These are phyloP conservation scores for Tortricodes alternella DNA, from an alignment of 2,888 invertebrate genomes.

Conservation along the genomic window DNA sequence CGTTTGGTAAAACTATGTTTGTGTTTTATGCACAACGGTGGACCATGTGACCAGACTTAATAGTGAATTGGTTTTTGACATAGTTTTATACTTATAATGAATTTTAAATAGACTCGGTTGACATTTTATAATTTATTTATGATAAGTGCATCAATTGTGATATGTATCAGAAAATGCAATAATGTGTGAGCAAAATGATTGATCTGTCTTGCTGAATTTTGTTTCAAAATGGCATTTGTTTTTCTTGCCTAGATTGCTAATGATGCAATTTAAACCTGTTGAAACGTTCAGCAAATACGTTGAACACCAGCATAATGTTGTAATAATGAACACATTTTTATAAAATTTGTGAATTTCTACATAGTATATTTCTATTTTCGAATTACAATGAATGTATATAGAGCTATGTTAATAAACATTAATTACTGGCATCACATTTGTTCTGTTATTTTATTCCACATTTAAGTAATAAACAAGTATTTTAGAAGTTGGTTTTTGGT, in stretches of 20 bases:
- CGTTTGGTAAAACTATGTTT: constrained; percentile 67
- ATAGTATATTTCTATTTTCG: constrained; percentile 76
- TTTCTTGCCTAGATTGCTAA: constrained; percentile 47
- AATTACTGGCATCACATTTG: constrained; percentile 65
- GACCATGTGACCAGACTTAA: constrained; percentile 76
- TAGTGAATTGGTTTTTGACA: constrained; percentile 78
- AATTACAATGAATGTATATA: constrained; percentile 80
- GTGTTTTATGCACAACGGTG: constrained; percentile 76
- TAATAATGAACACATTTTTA: constrained; percentile 68
- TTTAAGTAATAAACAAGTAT: no score
- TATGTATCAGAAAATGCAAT: constrained; percentile 67
- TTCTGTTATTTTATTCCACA: constrained; percentile 50
- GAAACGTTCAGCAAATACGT: constrained; percentile 54
- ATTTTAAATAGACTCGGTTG: constrained; percentile 72
- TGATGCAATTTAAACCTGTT: constrained; percentile 42
- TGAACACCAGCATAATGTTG: constrained; percentile 67
- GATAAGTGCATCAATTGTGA: constrained; percentile 80
- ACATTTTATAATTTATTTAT: constrained; percentile 81
- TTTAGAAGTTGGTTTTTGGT: no score
- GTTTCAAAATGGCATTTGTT: constrained; percentile 59
- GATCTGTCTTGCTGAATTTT: constrained; percentile 56
- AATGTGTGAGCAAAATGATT: constrained; percentile 56
- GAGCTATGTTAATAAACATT: constrained; percentile 80
- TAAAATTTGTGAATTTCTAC: constrained; percentile 73
- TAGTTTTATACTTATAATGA: constrained; percentile 69